A percentile compares a stretch with the other conserved stretches of the same genome.
phyloP scores from a whole-genome alignment of 2,888 invertebrate genomes.

The Bugula neritina region DNA sequence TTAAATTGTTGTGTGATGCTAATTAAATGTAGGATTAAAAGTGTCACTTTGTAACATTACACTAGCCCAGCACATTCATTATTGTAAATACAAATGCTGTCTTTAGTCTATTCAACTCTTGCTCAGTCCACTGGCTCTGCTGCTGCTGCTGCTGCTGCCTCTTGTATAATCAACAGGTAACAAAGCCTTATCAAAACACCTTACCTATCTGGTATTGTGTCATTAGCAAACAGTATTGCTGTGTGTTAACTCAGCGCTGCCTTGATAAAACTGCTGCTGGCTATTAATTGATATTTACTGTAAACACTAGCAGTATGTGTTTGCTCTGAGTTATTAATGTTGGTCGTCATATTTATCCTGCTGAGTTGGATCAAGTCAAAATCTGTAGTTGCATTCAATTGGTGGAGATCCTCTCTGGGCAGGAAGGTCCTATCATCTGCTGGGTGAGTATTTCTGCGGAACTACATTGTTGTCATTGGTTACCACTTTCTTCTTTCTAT shows the following conservation, averaged over 20 bases:
- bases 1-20: too few species aligned
- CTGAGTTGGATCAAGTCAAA: background rate
- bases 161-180: background rate
- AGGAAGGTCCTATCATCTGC: background rate
- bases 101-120: too few species aligned
- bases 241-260: too few species aligned
- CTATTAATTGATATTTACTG: too few species aligned
- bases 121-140: too few species aligned
- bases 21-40: too few species aligned
- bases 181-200: background rate
- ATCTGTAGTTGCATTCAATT: background rate
- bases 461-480: background rate
- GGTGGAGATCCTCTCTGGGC: background rate
- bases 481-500: background rate
- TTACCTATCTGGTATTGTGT: background rate
- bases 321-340: background rate
- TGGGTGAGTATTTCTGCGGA: background rate
- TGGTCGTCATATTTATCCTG: background rate
- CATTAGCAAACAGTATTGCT: too few species aligned
- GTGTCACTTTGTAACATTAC: too few species aligned
- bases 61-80: too few species aligned
- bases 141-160: background rate
- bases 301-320: too few species aligned
- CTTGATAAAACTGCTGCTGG: too few species aligned
- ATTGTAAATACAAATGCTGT: too few species aligned